phyloP scores from a whole-genome alignment of 2,888 invertebrate species.

The Gymnosoma rotundatum region DNA sequence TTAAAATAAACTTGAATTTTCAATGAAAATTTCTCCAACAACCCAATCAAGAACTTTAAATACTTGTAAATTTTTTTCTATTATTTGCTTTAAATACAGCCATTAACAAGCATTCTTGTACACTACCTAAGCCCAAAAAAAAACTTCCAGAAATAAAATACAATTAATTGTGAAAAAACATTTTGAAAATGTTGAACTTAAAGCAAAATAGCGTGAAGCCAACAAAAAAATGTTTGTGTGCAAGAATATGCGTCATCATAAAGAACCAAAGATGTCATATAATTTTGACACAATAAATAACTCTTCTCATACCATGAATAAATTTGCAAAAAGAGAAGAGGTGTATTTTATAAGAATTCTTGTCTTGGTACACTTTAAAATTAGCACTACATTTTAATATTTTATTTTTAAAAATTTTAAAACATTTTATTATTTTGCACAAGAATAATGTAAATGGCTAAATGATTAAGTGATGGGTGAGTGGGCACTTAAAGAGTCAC shows the following conservation, averaged over 20 bases:
- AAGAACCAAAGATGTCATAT: constrained; percentile 38
- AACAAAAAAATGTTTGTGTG: constrained; percentile 1
- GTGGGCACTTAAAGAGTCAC: constrained; percentile 3
- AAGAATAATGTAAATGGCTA: constrained; percentile 8
- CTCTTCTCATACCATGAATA: constrained; percentile 26
- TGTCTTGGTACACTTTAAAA: no score
- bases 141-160: no score
- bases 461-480: constrained; percentile 24
- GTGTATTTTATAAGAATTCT: background rate
- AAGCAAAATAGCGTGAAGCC: constrained; percentile 38
- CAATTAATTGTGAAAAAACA: no score
- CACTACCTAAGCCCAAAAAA: no score
- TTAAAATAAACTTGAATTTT: no score
- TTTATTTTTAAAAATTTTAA: constrained; percentile 39
- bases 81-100: no score
- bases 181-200: constrained; percentile 16
- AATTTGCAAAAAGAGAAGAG: constrained; percentile 9
- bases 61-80: no score
- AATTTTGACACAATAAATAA: constrained; percentile 48
- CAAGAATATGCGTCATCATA: constrained; percentile 17
- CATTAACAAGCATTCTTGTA: no score
- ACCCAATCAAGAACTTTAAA: no score
- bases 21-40: no score
- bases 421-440: constrained; percentile 12
- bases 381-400: constrained; percentile 12